Conservation (phyloP, 1,140 invertebrate genomes). For the Drosophila equinoxialis region DNA sequence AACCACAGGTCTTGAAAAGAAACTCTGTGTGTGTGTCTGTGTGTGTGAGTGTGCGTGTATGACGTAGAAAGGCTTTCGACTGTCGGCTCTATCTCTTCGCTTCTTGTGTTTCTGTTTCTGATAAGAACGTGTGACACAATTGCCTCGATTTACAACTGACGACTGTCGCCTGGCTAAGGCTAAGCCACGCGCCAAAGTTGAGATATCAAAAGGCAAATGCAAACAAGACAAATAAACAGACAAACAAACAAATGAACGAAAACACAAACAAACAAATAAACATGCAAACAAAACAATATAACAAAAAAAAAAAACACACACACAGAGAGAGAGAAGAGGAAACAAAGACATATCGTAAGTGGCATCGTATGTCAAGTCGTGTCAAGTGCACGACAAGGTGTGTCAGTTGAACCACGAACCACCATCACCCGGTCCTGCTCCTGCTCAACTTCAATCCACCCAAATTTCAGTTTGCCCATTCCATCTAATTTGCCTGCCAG, state of each 20-base stretch:
- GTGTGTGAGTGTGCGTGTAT: constrained; percentile 3
- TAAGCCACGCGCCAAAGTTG: constrained; percentile 74
- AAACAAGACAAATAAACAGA: constrained; percentile 48
- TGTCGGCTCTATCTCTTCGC: not conserved
- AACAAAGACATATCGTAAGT: constrained; percentile 80
- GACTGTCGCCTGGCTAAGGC: constrained; percentile 53
- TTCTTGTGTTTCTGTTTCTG: constrained; percentile 40
- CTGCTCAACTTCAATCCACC: not conserved
- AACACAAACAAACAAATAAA: constrained; percentile 20
- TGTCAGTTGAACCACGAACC: constrained; percentile 9
- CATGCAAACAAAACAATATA: constrained; percentile 18
- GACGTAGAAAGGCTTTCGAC: constrained; percentile 19
- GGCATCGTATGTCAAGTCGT: constrained; percentile 78
- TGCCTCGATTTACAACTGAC: constrained; percentile 71
- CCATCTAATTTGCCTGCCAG: constrained; percentile 76
- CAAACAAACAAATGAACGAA: constrained; percentile 44
- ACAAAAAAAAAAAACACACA: constrained; percentile 39
- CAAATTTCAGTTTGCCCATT: not conserved
- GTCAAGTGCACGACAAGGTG: constrained; percentile 66
- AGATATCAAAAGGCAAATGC: constrained; percentile 75
- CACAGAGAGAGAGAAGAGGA: constrained; percentile 37
- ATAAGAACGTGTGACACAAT: constrained; percentile 54
- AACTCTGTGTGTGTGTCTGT: constrained; percentile 6
- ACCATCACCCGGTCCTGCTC: constrained; percentile 8
- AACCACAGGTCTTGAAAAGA: constrained; percentile 39